Conservation (phyloP, 2,113 vertebrate genomes). For the Tamias sibiricus region DNA sequence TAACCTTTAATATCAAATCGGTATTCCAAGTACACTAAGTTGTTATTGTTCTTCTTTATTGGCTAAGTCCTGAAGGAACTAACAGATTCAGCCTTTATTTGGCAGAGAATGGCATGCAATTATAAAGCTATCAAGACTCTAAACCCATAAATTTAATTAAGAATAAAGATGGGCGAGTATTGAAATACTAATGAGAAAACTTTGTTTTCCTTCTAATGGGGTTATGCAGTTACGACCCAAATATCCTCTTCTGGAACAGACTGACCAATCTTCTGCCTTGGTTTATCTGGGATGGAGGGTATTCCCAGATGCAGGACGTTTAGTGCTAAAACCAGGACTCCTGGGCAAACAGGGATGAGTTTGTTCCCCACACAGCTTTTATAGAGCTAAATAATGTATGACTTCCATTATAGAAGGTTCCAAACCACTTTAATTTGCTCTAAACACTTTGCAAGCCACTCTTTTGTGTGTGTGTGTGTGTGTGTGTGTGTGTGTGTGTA, state of each 20-base stretch:
- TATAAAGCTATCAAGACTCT: slow-evolving; percentile 83
- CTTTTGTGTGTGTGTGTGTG: too few relatives aligned
- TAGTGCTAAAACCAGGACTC: not conserved
- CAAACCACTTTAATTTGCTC: not conserved
- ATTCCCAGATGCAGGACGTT: not conserved
- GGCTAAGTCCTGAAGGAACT: slow-evolving; percentile 78
- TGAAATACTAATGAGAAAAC: slow-evolving; percentile 75
- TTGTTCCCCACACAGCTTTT: not conserved
- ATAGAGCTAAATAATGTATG: not conserved
- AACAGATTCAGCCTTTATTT: slow-evolving; percentile 82
- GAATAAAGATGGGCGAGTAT: slow-evolving; percentile 72
- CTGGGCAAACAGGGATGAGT: not conserved
- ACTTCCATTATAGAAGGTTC: not conserved
- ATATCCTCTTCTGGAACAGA: not conserved
- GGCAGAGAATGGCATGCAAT: slow-evolving; percentile 80
- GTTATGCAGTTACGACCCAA: slow-evolving; percentile 36
- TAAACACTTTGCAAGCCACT: not conserved
- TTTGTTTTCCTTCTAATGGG: slow-evolving; percentile 67
- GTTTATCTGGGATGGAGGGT: not conserved
- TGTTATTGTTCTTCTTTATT: too few relatives aligned
- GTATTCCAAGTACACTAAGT: slow-evolving; percentile 79
- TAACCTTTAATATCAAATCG: slow-evolving; percentile 84
- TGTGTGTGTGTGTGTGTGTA: too few relatives aligned
- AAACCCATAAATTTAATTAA: slow-evolving; percentile 85
- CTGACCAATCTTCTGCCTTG: not conserved